phyloP scores from a whole-genome alignment of 1,140 invertebrate species.

The Sesamia nonagrioides region DNA sequence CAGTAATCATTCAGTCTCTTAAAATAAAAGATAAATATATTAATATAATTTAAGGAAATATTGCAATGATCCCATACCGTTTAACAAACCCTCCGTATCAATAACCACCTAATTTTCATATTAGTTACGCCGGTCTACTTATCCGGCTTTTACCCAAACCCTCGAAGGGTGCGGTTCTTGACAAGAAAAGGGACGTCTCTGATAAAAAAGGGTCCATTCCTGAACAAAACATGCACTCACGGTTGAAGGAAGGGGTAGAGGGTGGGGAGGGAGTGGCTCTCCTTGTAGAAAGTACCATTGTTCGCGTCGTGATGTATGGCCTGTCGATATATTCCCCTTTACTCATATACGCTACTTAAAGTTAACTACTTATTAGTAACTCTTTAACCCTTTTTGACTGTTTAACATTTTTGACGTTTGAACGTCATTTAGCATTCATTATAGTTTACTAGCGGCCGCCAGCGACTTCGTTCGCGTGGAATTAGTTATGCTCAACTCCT shows the following conservation, averaged over 20 bases:
- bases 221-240: conserved; percentile 44
- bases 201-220: conserved; percentile 36
- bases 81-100: background rate
- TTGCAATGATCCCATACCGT: conserved; percentile 8
- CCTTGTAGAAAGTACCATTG: conserved; percentile 5
- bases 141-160: conserved; percentile 27
- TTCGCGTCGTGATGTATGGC: conserved; percentile 21
- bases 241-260: background rate
- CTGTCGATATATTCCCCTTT: conserved; percentile 11
- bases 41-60: too few species aligned
- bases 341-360: too few species aligned
- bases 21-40: too few species aligned
- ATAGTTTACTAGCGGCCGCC: too few species aligned
- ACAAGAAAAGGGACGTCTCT: conserved; percentile 36
- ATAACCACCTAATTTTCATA: conserved; percentile 21
- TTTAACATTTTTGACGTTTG: too few species aligned
- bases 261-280: background rate
- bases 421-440: too few species aligned
- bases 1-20: too few species aligned
- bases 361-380: too few species aligned
- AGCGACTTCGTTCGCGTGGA: too few species aligned
- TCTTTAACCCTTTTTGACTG: too few species aligned
- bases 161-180: conserved; percentile 18
- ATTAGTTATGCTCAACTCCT: too few species aligned
- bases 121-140: conserved; percentile 17